phyloP scores from a whole-genome alignment of 2,888 invertebrate genomes.

The Neocrepidodera transversa region DNA sequence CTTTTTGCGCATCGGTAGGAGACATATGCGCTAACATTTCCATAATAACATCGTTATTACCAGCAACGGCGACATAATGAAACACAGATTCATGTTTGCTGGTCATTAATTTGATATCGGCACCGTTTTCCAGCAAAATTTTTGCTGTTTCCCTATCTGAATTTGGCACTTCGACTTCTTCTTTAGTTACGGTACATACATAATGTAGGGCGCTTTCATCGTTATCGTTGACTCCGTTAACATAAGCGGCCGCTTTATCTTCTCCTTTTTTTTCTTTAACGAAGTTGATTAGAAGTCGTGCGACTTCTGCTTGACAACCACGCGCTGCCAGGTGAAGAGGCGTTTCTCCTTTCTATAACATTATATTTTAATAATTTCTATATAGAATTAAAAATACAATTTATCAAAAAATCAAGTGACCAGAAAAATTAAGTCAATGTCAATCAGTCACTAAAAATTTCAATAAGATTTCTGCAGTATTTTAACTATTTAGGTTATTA shows the following conservation, averaged over 20 bases:
- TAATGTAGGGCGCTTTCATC: constrained; percentile 96
- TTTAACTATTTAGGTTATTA: no score
- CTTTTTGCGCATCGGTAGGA: constrained; percentile 88
- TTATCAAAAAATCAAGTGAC: no score
- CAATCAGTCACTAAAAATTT: no score
- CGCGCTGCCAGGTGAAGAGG: constrained; percentile 94
- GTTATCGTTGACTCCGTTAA: constrained; percentile 88
- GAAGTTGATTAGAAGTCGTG: constrained; percentile 83
- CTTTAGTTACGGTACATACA: constrained; percentile 87
- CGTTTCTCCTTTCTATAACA: constrained; percentile 87
- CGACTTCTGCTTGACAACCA: constrained; percentile 84
- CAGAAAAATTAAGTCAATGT: no score
- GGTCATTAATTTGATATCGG: constrained; percentile 85
- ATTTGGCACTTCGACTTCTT: constrained; percentile 72
- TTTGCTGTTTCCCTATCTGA: constrained; percentile 88
- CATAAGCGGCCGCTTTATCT: constrained; percentile 81
- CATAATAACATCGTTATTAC: constrained; percentile 92
- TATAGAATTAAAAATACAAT: no score
- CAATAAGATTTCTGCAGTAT: no score
- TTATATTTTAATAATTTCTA: no score
- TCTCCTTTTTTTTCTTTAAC: constrained; percentile 78
- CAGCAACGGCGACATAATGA: constrained; percentile 93
- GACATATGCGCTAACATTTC: constrained; percentile 94
- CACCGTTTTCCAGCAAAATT: constrained; percentile 88
- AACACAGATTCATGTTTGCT: constrained; percentile 93